phyloP scores from a whole-genome alignment of 2,888 invertebrate genomes.

The Tiliacea citrago region DNA sequence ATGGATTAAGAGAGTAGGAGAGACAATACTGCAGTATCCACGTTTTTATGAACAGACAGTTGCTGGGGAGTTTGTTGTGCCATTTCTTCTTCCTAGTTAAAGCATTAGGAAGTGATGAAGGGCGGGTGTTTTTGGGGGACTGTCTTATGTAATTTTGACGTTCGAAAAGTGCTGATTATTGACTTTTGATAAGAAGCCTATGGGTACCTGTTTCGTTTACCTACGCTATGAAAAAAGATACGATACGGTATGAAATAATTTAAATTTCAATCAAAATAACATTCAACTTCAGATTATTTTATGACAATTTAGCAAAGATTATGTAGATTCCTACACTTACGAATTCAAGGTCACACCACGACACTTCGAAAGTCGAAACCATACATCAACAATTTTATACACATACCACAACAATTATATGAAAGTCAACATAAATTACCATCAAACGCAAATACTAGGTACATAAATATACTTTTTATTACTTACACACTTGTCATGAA shows the following conservation, averaged over 20 bases:
- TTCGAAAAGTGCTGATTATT: too few species aligned
- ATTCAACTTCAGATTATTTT: conserved; percentile 1
- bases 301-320: conserved; percentile 8
- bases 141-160: too few species aligned
- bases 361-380: conserved; percentile 5
- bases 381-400: conserved; percentile 57
- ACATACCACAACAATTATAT: conserved; percentile 50
- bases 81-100: too few species aligned
- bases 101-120: too few species aligned
- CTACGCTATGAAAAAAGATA: background rate
- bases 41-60: too few species aligned
- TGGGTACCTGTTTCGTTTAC: background rate
- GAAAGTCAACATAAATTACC: conserved; percentile 57
- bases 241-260: background rate
- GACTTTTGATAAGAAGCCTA: background rate
- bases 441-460: conserved; percentile 48
- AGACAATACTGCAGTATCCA: background rate
- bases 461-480: conserved; percentile 61
- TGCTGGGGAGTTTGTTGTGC: too few species aligned
- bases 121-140: too few species aligned
- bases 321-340: background rate
- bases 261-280: background rate
- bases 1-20: too few species aligned
- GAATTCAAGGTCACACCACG: background rate
- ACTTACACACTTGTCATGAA: conserved; percentile 49